Evolutionary conservation across 2,113 vertebrate species (phyloP).

Genomic region (Malurus elegans): DNA sequence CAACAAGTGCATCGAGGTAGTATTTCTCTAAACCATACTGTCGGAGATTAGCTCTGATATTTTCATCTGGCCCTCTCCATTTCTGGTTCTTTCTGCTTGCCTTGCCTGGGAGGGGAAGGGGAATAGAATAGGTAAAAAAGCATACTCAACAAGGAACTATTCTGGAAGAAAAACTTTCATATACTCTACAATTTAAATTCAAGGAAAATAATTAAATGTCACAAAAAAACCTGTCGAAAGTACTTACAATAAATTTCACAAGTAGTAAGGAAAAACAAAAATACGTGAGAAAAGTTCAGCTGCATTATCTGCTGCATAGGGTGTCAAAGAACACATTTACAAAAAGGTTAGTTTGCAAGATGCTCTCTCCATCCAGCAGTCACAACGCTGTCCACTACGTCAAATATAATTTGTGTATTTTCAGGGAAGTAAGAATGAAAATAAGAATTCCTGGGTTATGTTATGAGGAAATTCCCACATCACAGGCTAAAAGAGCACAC

Average conservation of each 20-base stretch:
- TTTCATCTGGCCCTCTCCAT: constrained; percentile 98
- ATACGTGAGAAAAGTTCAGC: background rate
- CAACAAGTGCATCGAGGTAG: constrained; percentile 91
- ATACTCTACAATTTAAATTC: background rate
- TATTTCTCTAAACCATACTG: constrained; percentile 89
- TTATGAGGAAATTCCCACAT: background rate
- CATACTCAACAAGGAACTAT: background rate
- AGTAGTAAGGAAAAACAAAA: background rate
- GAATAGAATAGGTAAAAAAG: background rate
- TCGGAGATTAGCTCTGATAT: constrained; percentile 93
- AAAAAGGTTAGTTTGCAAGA: background rate
- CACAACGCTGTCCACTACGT: background rate
- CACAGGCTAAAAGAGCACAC: background rate
- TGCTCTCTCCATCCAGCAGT: background rate
- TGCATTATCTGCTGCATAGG: background rate
- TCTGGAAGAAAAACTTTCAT: background rate
- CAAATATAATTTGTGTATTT: background rate
- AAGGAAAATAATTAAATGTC: background rate
- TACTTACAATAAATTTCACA: background rate
- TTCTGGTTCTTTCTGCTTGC: constrained; percentile 95
- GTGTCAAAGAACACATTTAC: background rate
- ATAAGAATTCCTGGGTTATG: background rate
- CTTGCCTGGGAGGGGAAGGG: constrained; percentile 75
- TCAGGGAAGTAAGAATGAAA: background rate
- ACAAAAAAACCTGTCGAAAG: background rate